A percentile compares a stretch with the other conserved stretches of the same genome.
Evolutionary conservation across 1,140 invertebrate species (phyloP).

Genomic region (Neuroterus valhalla): DNA sequence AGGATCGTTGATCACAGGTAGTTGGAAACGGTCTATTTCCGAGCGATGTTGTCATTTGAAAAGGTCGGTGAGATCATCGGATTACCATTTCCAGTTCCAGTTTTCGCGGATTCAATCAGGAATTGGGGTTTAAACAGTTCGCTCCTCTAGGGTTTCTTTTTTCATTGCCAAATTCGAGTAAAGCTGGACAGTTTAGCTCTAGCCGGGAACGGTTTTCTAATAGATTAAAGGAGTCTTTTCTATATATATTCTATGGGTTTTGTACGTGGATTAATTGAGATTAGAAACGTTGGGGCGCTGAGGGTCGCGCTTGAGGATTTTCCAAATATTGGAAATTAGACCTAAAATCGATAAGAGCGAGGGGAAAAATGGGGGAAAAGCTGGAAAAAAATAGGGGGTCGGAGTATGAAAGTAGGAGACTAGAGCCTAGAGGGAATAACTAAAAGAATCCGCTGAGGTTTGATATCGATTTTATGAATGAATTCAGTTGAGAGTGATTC

Average conservation of each 20-base stretch:
- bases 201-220: not conserved
- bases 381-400: not conserved
- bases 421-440: too few relatives aligned
- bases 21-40: constrained; percentile 41
- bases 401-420: not conserved
- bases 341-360: not conserved
- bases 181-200: not conserved
- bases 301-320: constrained; percentile 5
- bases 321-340: not conserved
- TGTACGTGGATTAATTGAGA: not conserved
- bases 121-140: too few relatives aligned
- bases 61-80: constrained; percentile 58
- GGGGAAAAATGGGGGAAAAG: not conserved
- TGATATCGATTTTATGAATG: constrained; percentile 22
- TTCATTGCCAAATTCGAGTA: constrained; percentile 21
- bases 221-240: not conserved
- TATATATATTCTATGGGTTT: too few relatives aligned
- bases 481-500: constrained; percentile 18
- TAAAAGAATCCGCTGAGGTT: too few relatives aligned
- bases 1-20: constrained; percentile 31
- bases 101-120: too few relatives aligned
- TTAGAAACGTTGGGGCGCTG: not conserved
- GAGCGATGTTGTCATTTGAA: constrained; percentile 53
- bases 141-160: not conserved
- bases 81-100: constrained; percentile 33